A percentile compares a stretch with the other conserved stretches of the same genome.
Evolutionary conservation across 2,888 invertebrate genomes (phyloP).

Genomic region (Harpagoxenus sublaevis): DNA sequence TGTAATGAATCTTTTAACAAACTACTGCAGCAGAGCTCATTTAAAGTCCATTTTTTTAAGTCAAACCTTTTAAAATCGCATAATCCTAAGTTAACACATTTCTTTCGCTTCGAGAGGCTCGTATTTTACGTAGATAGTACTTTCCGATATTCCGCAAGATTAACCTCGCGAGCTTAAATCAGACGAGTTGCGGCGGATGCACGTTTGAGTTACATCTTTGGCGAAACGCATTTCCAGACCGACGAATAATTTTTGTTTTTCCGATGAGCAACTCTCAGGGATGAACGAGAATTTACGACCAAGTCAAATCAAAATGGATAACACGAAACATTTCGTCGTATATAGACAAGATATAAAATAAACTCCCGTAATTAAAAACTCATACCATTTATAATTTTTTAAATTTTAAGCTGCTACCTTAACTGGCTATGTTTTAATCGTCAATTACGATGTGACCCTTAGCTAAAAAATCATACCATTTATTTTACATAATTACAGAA

Average conservation of each 20-base stretch:
- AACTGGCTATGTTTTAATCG: too few species aligned
- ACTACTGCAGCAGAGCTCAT: background rate
- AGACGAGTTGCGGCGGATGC: slow-evolving; percentile 45
- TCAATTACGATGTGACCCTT: too few species aligned
- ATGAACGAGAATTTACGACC: slow-evolving; percentile 7
- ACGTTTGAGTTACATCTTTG: slow-evolving; percentile 53
- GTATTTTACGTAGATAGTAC: slow-evolving; percentile 63
- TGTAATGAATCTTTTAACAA: too few species aligned
- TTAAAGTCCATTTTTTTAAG: background rate
- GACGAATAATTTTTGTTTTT: slow-evolving; percentile 47
- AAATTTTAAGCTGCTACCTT: too few species aligned
- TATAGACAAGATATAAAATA: background rate
- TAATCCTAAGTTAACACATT: slow-evolving; percentile 64
- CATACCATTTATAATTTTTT: too few species aligned
- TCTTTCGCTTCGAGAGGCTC: slow-evolving; percentile 57
- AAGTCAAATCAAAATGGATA: background rate
- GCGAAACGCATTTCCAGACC: slow-evolving; percentile 42
- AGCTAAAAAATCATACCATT: background rate
- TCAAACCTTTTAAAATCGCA: slow-evolving; percentile 1
- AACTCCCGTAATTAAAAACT: background rate
- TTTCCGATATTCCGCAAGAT: slow-evolving; percentile 69
- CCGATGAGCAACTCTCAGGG: slow-evolving; percentile 3
- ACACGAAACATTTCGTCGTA: slow-evolving; percentile 9
- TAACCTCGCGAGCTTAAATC: slow-evolving; percentile 70
- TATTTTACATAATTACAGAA: background rate